A percentile compares a stretch with the other conserved stretches of the same genome.
Evolutionary conservation across 2,113 vertebrate species (phyloP).

Genomic region (Campylomormyrus numenius): DNA sequence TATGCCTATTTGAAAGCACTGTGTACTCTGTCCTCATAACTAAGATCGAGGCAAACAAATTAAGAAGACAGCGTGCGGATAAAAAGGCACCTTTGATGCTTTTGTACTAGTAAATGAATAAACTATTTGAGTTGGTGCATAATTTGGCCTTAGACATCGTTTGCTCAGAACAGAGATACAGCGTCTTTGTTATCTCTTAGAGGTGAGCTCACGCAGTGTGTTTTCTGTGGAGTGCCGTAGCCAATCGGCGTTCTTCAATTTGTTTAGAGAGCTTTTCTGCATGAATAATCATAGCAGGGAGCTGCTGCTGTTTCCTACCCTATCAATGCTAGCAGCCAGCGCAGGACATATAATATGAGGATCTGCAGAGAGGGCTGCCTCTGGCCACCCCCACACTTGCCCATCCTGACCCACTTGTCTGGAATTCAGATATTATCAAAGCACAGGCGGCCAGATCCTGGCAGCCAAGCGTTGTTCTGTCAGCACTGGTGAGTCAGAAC

Average conservation of each 20-base stretch:
- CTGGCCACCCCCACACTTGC: constrained; percentile 5
- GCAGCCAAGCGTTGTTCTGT: constrained; percentile 14
- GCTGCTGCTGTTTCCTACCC: constrained; percentile 22
- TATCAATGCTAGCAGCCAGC: not conserved
- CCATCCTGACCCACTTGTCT: not conserved
- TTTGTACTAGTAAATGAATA: constrained; percentile 36
- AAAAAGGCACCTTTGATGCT: constrained; percentile 35
- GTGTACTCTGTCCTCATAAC: constrained; percentile 31
- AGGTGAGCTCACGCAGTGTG: constrained; percentile 24
- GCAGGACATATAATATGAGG: not conserved
- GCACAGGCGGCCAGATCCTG: constrained; percentile 11
- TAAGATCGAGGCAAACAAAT: constrained; percentile 37
- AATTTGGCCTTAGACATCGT: constrained; percentile 25
- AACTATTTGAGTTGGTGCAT: constrained; percentile 27
- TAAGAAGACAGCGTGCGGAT: constrained; percentile 32
- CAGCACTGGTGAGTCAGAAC: constrained; percentile 21
- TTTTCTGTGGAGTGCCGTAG: constrained; percentile 34
- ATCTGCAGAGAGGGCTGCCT: constrained; percentile 13
- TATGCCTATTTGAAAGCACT: constrained; percentile 34
- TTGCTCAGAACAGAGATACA: constrained; percentile 30
- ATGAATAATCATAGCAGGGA: constrained; percentile 31
- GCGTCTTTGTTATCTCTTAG: constrained; percentile 26
- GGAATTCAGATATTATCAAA: not conserved
- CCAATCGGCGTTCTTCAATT: constrained; percentile 37
- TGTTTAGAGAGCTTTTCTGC: constrained; percentile 36